Evolutionary conservation across 2,888 invertebrate species (phyloP), one percentile per base, ranked within the genome.

Genomic region (Pterobdella sp.): DNA sequence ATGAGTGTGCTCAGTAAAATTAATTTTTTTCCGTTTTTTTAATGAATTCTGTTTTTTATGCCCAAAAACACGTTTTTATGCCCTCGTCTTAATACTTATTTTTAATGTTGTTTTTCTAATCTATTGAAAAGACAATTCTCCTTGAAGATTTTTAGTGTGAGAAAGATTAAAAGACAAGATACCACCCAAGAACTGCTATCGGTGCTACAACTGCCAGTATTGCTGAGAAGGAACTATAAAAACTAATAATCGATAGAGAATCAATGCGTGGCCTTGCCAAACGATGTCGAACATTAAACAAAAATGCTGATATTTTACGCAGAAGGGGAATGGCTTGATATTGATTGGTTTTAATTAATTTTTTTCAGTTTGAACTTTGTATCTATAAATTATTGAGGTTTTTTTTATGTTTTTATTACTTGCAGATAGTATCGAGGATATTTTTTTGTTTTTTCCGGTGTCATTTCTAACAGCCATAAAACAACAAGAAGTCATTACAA

Each of bases 201-300:
- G 60, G 4, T 22, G 26, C 60, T 42, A 42, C 42, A 42, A 42
- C 42, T 42, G 18, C 42, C 42, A n/a, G n/a, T 56, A 56, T 7
- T n/a, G 26, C 7, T 3, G 3, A 22, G 26, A 56, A 56, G 26
- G 60, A 4, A 26, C 7, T 7, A 26, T 56, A 56, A 42, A 3
- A 26, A 22, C 60, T 22, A 56, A n/a, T 56, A 56, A 22, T 56
- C 60, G 60, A 56, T 56, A n/a, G 26, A 26, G 42, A 56, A 56
- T 56, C 60, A 56, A 56, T 56, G 60, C 4, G 3, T 56, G 60
- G 26, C 60, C 60, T n/a, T 56, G 60, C 60, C 42, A 56, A 56
- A 56, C 60, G 60, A 56, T 18, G 60, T 56, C 14, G 7, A 22
- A 14, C 18, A n/a, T 56, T 26, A 56, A 56, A 56, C 7, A 42